Base-by-base conservation (phyloP, 2,888 invertebrate genomes). In the Lasioglossum zephyrum region DNA sequence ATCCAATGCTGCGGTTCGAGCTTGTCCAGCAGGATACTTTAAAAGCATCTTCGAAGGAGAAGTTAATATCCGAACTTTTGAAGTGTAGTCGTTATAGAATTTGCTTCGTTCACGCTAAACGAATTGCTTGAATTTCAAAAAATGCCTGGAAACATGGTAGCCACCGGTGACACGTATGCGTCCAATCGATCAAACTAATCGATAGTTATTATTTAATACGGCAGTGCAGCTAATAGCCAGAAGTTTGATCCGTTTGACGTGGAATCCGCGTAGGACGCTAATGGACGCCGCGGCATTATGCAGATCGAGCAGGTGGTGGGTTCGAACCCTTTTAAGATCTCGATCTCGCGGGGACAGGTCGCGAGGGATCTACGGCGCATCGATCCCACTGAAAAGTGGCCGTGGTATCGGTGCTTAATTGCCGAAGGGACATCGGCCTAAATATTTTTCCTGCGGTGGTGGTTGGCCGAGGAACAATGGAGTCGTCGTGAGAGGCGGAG, bases 301-400 rank as follows among this genome's bases (percentile, higher is more conserved):
- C 91, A 92, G 89, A 93, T 92, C 84, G 87, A 69, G 88, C 91
- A 90, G 91, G 92, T 92, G 90, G 90, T 26, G 79, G 77, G 79
- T 88, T 89, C 79, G 86, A 91, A 89, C 86, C 91, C 91, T 91
- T 89, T 91, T 91, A 91, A 91, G 90, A 91, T 91, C 88, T 85
- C 84, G 85, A 90, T 88, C 90, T 60, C 86, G 66, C 88, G 87
- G 47, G 73, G 75, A 70, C 79, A 75, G 75, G 41, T 70, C 66
- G 66, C 66, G 60, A 31, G 36, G 39, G 22, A 88, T 83, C 90
- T 84, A 81, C 36, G 22, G 22, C 60, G 70, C 72, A 79, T 74
- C 79, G 84, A 82, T 86, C 85, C 66, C 47, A 77, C 63, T 66
- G 60, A 70, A 86, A 84, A 82, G 72, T 57, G 70, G 47, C 66